These are phyloP conservation scores for Peucedramus taeniatus DNA, from an alignment of 2,113 vertebrate genomes.

Conservation along the genomic window DNA sequence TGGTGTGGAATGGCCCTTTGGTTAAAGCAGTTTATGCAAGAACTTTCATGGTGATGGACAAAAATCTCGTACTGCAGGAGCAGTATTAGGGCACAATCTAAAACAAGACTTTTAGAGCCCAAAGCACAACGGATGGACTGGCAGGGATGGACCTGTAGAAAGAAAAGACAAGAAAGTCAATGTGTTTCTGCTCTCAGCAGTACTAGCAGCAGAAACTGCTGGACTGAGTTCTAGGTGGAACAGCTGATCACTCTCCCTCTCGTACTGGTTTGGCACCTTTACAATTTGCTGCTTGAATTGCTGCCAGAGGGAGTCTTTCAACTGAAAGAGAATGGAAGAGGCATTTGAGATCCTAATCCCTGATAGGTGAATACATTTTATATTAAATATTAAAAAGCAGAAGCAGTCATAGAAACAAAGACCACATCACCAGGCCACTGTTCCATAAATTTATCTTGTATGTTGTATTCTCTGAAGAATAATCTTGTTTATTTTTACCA, in stretches of 20 bases:
- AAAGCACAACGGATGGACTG: background rate
- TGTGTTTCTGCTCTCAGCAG: background rate
- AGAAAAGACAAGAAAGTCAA: background rate
- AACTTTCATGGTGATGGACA: background rate
- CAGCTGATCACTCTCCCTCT: background rate
- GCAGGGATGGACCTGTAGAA: background rate
- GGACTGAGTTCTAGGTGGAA: background rate
- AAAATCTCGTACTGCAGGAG: background rate
- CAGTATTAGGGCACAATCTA: background rate
- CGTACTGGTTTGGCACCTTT: background rate
- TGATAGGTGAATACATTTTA: background rate
- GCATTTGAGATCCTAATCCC: background rate
- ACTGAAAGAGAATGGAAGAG: background rate
- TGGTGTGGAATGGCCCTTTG: background rate
- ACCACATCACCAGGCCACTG: background rate
- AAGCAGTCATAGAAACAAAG: background rate
- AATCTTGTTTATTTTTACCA: background rate
- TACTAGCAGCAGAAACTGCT: background rate
- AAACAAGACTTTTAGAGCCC: background rate
- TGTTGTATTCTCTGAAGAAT: background rate
- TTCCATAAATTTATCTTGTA: background rate
- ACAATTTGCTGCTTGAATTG: background rate
- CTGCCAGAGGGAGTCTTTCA: background rate
- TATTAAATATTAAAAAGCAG: background rate
- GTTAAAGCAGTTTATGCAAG: background rate